phyloP scores from a whole-genome alignment of 2,797 vertebrate species.

The Lateolabrax maculatus region DNA sequence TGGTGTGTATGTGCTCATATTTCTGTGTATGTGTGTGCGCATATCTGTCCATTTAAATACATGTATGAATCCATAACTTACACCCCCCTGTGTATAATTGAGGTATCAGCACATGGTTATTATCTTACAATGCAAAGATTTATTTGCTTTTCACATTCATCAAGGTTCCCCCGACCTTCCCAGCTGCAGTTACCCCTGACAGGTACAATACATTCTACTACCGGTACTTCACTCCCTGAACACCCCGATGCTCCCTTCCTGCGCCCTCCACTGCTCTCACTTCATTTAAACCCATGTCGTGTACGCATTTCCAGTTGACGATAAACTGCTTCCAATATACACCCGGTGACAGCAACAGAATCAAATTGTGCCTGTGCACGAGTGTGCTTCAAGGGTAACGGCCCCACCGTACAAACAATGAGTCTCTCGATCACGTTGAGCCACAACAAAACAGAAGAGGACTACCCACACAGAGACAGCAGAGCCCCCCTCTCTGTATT shows the following conservation, averaged over 20 bases:
- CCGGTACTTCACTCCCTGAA: slow-evolving; percentile 30
- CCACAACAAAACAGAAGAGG: slow-evolving; percentile 61
- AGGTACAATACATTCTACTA: slow-evolving; percentile 60
- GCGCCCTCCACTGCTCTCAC: slow-evolving; percentile 28
- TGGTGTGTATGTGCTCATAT: slow-evolving; percentile 7
- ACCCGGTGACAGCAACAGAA: slow-evolving; percentile 18
- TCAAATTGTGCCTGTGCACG: slow-evolving; percentile 29
- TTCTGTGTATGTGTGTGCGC: not conserved
- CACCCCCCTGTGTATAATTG: slow-evolving; percentile 20
- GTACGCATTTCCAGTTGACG: slow-evolving; percentile 36
- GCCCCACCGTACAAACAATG: slow-evolving; percentile 42
- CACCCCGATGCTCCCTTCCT: not conserved
- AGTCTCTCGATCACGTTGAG: slow-evolving; percentile 52
- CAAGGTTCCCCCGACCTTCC: slow-evolving; percentile 56
- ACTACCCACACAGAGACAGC: slow-evolving; percentile 42
- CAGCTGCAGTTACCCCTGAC: slow-evolving; percentile 38
- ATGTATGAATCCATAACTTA: not conserved
- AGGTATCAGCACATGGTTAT: slow-evolving; percentile 45
- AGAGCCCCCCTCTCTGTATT: slow-evolving; percentile 58
- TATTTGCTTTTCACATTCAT: slow-evolving; percentile 53
- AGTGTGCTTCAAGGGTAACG: slow-evolving; percentile 62
- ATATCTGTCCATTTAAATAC: slow-evolving; percentile 2
- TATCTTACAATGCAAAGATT: slow-evolving; percentile 49
- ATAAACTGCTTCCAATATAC: slow-evolving; percentile 47
- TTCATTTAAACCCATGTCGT: slow-evolving; percentile 55